These are phyloP conservation scores for Heliangelus exortis DNA, from an alignment of 2,797 vertebrate genomes.

Conservation along the genomic window DNA sequence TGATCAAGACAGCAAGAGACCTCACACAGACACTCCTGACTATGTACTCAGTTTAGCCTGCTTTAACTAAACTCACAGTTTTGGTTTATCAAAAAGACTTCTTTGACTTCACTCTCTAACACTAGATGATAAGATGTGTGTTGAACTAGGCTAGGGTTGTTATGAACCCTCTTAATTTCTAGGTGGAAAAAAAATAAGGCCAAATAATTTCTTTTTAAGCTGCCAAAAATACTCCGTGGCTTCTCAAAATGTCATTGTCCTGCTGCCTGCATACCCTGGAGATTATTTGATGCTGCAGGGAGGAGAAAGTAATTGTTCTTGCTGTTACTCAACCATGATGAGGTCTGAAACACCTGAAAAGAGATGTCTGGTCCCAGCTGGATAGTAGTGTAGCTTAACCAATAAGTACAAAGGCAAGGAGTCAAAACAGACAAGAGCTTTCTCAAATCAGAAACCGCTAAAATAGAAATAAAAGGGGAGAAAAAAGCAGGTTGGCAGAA, in stretches of 20 bases:
- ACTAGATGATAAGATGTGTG: neutral
- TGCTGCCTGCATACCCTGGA: conserved; percentile 35
- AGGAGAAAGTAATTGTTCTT: conserved; percentile 52
- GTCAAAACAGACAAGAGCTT: neutral
- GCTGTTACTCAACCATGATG: conserved; percentile 28
- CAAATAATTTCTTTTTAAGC: conserved; percentile 51
- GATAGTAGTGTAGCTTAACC: neutral
- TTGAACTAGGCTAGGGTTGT: neutral
- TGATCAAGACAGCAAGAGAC: neutral
- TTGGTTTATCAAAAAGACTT: neutral
- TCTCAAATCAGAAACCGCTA: conserved; percentile 19
- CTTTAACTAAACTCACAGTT: neutral
- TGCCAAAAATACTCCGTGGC: neutral
- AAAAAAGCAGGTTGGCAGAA: neutral
- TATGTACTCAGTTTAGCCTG: neutral
- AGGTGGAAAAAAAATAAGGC: conserved; percentile 2
- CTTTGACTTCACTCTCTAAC: neutral
- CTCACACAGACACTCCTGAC: neutral
- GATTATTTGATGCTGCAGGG: conserved; percentile 48
- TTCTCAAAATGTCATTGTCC: conserved; percentile 62
- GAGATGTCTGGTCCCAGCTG: conserved; percentile 25
- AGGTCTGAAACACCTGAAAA: conserved; percentile 52
- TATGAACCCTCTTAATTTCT: conserved; percentile 29
- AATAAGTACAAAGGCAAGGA: neutral
- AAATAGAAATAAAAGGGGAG: neutral